phyloP scores from a whole-genome alignment of 2,113 vertebrate genomes.

The Antechinus stuartii region DNA sequence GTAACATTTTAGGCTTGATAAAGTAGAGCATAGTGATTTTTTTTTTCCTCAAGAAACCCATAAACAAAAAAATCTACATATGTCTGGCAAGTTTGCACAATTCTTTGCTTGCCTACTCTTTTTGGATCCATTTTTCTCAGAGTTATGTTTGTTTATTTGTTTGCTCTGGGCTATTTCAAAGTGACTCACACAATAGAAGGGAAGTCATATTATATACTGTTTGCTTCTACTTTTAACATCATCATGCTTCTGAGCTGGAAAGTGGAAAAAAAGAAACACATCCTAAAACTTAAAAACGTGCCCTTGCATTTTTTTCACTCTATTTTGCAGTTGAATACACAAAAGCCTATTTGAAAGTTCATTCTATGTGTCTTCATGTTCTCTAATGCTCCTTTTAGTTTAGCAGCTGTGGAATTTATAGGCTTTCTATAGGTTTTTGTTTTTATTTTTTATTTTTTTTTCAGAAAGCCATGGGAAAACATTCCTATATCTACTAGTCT shows the following conservation, averaged over 20 bases:
- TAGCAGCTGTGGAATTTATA: background rate
- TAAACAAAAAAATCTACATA: background rate
- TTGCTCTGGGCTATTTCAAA: background rate
- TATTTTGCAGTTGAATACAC: background rate
- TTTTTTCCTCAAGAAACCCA: background rate
- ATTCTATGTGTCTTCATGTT: background rate
- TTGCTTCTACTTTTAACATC: background rate
- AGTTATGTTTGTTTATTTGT: background rate
- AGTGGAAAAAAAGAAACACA: background rate
- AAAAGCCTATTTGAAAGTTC: background rate
- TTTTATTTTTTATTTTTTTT: background rate
- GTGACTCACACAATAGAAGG: background rate
- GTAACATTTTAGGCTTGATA: background rate
- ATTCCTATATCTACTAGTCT: background rate
- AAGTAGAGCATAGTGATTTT: background rate
- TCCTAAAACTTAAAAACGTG: conserved; percentile 6
- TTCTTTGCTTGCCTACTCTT: background rate
- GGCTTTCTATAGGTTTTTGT: background rate
- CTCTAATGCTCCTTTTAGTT: background rate
- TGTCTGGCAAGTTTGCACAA: background rate
- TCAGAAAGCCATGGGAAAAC: background rate
- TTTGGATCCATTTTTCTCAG: background rate
- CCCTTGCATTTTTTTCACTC: background rate
- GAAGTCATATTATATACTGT: background rate
- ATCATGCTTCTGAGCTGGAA: background rate